Base-by-base conservation (phyloP, 2,888 invertebrate genomes). In the Oscheius sp. region DNA sequence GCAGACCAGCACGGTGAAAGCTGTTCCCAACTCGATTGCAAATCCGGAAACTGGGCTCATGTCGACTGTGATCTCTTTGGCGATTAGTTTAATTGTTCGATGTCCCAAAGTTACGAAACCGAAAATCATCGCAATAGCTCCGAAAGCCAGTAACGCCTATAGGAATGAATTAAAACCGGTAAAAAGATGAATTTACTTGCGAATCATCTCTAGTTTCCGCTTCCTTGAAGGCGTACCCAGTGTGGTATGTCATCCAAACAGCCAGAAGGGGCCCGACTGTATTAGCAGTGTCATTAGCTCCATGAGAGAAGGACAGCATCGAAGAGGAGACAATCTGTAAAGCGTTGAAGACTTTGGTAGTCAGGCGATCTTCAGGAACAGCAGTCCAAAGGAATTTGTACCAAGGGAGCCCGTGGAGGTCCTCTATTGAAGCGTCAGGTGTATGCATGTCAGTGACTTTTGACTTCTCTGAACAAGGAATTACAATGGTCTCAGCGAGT, bases 261-360 rank as follows among this genome's bases (percentile, higher is more conserved):
- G 79, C 85, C 1, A 84, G 80, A 45, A 86, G 78, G 23, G 85
- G 86, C 2, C 84, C 83, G 53, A 86, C 83, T 0, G 86, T 81
- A 70, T 86, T 86, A 18, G 83, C 85, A 6, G 84, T 84, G 63
- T 85, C 85, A 89, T 98, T 98, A 21, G 97, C 97, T 35, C 98
- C 98, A 88, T 98, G 98, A 18, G 97, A 97, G 89, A 98, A 98
- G 69, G 96, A 95, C 1, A 97, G 96, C 89, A 98, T 97, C 6
- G 95, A 93, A 3, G 98, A 98, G 0, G 98, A 98, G 69, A 98
- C 91, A 73, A 98, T 93, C 92, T 98, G 98, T 46, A 97, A 91
- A 89, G 95, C 95, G 72, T 83, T 79, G 79, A 84, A 85, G 23
- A 73, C 76, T 72, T 82, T 82, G 29, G 76, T 76, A 0, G 82